Percentiles rank a stretch among this genome's conserved stretches.
These are phyloP conservation scores for Saccostrea echinata DNA, from an alignment of 1,140 invertebrate genomes.

Conservation along the genomic window DNA sequence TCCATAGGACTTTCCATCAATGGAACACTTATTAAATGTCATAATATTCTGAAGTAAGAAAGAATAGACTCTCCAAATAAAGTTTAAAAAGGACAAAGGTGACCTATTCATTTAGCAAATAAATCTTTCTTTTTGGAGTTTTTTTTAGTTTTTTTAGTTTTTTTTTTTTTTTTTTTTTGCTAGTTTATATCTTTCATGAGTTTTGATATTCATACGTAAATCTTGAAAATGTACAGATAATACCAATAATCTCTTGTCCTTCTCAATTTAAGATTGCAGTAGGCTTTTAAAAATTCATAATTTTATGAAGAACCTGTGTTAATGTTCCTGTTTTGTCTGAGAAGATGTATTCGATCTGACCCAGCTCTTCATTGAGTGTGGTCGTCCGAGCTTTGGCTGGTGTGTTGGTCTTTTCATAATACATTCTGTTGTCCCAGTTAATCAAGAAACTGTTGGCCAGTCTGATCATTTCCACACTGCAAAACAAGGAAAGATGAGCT, in stretches of 20 bases:
- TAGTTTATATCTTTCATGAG: no score
- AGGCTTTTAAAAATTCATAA: not conserved
- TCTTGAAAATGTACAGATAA: not conserved
- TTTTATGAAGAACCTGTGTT: constrained; percentile 85
- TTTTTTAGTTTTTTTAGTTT: no score
- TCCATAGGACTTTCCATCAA: constrained; percentile 94
- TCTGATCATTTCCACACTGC: constrained; percentile 94
- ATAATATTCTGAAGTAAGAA: constrained; percentile 92
- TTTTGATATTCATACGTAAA: no score
- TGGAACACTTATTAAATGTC: constrained; percentile 99
- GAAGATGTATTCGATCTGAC: constrained; percentile 99
- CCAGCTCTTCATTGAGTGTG: constrained; percentile 98
- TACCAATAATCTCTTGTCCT: not conserved
- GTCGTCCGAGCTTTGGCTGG: constrained; percentile 98
- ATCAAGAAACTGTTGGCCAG: constrained; percentile 99
- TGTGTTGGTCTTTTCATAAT: constrained; percentile 93
- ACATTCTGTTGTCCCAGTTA: constrained; percentile 95
- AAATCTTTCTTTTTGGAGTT: no score
- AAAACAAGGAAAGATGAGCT: constrained; percentile 63
- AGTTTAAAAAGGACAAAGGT: no score
- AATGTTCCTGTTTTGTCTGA: constrained; percentile 99
- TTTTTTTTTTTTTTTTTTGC: no score
- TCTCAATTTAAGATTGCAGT: not conserved
- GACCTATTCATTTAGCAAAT: no score
- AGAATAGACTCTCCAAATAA: not conserved